Percentiles rank a stretch among this genome's conserved stretches.
Evolutionary conservation across 2,888 invertebrate genomes (phyloP).

Genomic region (Galeopsomyia nigrocyanea): DNA sequence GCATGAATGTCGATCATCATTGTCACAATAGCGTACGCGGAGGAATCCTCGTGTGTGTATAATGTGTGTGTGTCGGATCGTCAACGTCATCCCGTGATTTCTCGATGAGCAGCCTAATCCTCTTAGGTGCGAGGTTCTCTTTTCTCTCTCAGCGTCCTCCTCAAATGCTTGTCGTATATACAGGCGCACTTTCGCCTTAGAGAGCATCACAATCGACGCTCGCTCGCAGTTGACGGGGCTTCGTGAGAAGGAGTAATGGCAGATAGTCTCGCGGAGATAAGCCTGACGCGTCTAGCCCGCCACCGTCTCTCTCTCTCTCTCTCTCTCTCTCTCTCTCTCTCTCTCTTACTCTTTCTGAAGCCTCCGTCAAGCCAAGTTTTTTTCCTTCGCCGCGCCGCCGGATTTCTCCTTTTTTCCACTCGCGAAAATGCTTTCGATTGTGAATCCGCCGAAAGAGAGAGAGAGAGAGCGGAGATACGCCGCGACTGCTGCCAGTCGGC

Average conservation of each 20-base stretch:
- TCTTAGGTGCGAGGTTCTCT: conserved; percentile 9
- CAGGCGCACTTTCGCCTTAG: too few relatives aligned
- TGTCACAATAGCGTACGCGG: conserved; percentile 34
- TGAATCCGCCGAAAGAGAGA: conserved; percentile 53
- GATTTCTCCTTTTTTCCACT: conserved; percentile 44
- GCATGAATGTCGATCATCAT: conserved; percentile 39
- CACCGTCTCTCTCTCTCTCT: conserved; percentile 29
- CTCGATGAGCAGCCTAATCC: conserved; percentile 26
- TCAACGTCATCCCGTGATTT: conserved; percentile 32
- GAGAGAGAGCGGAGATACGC: conserved; percentile 1
- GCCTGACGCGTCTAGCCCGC: conserved; percentile 56
- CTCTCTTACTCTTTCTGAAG: background rate
- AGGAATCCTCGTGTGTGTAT: too few relatives aligned
- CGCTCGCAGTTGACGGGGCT: conserved; percentile 31
- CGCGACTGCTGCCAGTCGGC: too few relatives aligned
- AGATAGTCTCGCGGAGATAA: conserved; percentile 61
- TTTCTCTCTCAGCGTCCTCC: too few relatives aligned
- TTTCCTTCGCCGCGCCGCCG: conserved; percentile 28
- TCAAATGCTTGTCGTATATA: conserved; percentile 14
- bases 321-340: background rate
- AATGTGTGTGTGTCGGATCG: background rate
- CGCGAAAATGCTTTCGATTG: conserved; percentile 56
- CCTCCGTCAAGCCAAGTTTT: background rate
- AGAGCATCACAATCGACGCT: conserved; percentile 30
- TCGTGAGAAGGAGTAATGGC: conserved; percentile 60